phyloP scores from a whole-genome alignment of 1,140 invertebrate species.

The Aphidius gifuensis region DNA sequence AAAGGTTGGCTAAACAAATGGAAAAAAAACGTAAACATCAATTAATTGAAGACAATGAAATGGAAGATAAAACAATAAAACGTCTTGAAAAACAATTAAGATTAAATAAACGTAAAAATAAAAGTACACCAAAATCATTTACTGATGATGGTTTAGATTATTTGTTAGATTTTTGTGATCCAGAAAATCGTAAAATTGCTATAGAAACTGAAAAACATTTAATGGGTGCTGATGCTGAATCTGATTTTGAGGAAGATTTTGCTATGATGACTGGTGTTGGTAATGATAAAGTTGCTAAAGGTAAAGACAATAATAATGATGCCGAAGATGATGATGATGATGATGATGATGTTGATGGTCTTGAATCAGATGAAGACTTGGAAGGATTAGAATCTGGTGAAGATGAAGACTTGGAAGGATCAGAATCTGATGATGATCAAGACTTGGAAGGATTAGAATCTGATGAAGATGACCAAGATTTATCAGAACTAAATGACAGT shows the following conservation, averaged over 20 bases:
- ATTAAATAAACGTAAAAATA: constrained; percentile 74
- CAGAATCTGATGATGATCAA: constrained; percentile 41
- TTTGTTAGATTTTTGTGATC: constrained; percentile 58
- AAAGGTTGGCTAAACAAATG: constrained; percentile 52
- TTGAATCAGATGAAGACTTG: constrained; percentile 29
- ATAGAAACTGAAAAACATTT: constrained; percentile 64
- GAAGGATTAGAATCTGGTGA: constrained; percentile 24
- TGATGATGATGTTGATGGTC: constrained; percentile 29
- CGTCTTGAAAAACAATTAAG: constrained; percentile 81
- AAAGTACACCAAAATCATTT: constrained; percentile 73
- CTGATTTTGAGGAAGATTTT: constrained; percentile 67
- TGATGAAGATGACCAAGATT: neutral
- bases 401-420: too few species aligned
- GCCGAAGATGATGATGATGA: constrained; percentile 33
- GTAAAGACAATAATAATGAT: constrained; percentile 36
- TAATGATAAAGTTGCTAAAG: constrained; percentile 29
- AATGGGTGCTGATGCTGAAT: constrained; percentile 58
- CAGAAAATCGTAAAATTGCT: constrained; percentile 64
- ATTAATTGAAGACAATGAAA: constrained; percentile 67
- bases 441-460: constrained; percentile 21
- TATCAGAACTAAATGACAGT: constrained; percentile 21
- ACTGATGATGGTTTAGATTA: constrained; percentile 78
- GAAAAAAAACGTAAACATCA: constrained; percentile 62
- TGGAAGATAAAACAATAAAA: constrained; percentile 78
- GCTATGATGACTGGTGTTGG: constrained; percentile 38